Percentiles rank a stretch among this genome's conserved stretches.
Conservation (phyloP, 2,113 vertebrate species). For the Ciconia boyciana region DNA sequence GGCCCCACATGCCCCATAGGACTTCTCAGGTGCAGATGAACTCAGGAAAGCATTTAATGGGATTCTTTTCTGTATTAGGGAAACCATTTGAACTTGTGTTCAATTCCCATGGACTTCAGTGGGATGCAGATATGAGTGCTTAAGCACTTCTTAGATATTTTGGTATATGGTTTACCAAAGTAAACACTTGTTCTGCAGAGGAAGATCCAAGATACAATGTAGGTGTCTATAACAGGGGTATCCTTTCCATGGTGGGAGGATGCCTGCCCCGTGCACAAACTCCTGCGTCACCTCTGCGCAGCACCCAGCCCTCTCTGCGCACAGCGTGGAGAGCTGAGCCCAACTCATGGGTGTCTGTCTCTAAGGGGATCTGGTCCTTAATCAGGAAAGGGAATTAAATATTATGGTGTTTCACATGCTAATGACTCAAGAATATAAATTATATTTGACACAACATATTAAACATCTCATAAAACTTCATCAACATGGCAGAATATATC, state of each 20-base stretch:
- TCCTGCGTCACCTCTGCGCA: not conserved
- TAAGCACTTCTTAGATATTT: not conserved
- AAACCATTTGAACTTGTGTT: not conserved
- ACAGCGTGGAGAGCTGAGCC: not conserved
- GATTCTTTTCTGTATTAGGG: not conserved
- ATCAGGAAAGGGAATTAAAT: not conserved
- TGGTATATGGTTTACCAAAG: not conserved
- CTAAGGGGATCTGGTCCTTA: not conserved
- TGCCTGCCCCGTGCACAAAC: not conserved
- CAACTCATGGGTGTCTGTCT: not conserved
- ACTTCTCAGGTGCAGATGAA: not conserved
- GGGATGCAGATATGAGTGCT: not conserved
- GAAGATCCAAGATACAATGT: fast-evolving
- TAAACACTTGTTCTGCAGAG: not conserved
- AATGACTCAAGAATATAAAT: not conserved
- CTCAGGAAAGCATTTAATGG: not conserved
- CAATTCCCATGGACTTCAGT: not conserved
- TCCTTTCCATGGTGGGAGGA: not conserved
- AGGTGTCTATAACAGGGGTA: not conserved
- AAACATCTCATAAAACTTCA: conserved; percentile 24
- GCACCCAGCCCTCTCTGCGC: not conserved
- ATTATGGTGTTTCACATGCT: not conserved
- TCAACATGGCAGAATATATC: not conserved
- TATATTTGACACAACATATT: not conserved
- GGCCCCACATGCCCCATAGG: not conserved